Evolutionary conservation across 30 jellyfish, hydroid and myxozoan species (phyloP).

Genomic region (Pelagia noctiluca): DNA sequence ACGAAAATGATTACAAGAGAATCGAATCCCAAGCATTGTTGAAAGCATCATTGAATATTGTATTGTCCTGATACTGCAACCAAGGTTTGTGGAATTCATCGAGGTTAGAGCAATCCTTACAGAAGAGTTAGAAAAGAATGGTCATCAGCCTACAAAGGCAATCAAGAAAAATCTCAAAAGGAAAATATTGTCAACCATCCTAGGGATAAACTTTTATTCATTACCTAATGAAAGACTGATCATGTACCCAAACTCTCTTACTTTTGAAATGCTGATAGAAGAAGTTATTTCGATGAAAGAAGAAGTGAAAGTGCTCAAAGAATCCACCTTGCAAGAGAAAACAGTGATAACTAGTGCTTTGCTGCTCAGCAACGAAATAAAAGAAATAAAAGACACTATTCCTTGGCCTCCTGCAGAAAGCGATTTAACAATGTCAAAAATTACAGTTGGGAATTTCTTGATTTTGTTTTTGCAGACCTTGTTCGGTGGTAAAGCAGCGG

Average conservation of each 20-base stretch:
- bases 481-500: slow-evolving; percentile 17
- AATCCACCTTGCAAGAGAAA: slow-evolving; percentile 18
- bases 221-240: slow-evolving; percentile 13
- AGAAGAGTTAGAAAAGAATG: slow-evolving; percentile 22
- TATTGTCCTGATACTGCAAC: slow-evolving; percentile 27
- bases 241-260: slow-evolving; percentile 27
- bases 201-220: slow-evolving; percentile 29
- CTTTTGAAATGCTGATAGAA: slow-evolving; percentile 14
- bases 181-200: slow-evolving; percentile 29
- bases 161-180: slow-evolving; percentile 23
- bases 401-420: slow-evolving; percentile 39
- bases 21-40: slow-evolving; percentile 32
- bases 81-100: slow-evolving; percentile 25
- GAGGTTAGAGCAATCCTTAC: slow-evolving; percentile 13
- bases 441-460: slow-evolving; percentile 19
- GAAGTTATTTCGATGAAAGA: slow-evolving; percentile 15
- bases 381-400: slow-evolving; percentile 28
- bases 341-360: slow-evolving; percentile 28
- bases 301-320: slow-evolving; percentile 3
- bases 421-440: slow-evolving; percentile 14
- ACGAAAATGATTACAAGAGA: slow-evolving; percentile 9
- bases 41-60: slow-evolving; percentile 23
- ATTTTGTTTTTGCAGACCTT: slow-evolving; percentile 12
- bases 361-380: slow-evolving; percentile 20
- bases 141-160: slow-evolving; percentile 12